Conservation (phyloP, 2,888 invertebrate species). For the Pardosa pseudoannulata region DNA sequence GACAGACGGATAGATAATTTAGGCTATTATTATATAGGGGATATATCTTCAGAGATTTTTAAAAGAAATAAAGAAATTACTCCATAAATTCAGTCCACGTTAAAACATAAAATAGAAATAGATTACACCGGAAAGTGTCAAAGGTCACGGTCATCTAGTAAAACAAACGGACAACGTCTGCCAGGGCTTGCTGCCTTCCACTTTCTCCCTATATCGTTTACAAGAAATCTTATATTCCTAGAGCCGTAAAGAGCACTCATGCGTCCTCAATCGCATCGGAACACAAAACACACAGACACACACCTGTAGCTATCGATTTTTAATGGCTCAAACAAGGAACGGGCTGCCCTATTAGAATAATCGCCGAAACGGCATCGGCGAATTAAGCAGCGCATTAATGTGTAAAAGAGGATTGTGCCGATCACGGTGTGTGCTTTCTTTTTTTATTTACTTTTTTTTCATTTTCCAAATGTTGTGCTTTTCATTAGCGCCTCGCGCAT, state of each 20-base stretch:
- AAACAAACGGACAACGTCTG: background rate
- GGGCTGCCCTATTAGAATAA: conserved; percentile 16
- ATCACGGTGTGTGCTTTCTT: no score
- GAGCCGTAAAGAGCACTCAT: conserved; percentile 1
- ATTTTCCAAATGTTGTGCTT: conserved; percentile 3
- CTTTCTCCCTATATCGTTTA: background rate
- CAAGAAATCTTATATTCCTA: background rate
- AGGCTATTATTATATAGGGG: no score
- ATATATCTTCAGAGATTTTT: no score
- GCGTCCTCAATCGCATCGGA: conserved; percentile 28
- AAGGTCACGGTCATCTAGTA: background rate
- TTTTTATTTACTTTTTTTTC: no score
- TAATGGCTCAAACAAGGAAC: conserved; percentile 30
- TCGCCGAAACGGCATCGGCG: background rate
- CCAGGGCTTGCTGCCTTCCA: background rate
- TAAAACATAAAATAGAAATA: no score
- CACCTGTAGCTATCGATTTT: conserved; percentile 60
- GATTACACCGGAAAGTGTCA: no score
- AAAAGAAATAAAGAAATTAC: no score
- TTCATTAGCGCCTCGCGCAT: conserved; percentile 62
- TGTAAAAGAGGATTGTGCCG: background rate
- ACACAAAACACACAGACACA: conserved; percentile 27
- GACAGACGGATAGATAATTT: no score
- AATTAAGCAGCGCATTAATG: conserved; percentile 31
- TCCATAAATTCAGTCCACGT: no score